Evolutionary conservation across 2,888 invertebrate genomes (phyloP), one percentile per base, ranked within the genome.

Genomic region (Eristalis tenax): DNA sequence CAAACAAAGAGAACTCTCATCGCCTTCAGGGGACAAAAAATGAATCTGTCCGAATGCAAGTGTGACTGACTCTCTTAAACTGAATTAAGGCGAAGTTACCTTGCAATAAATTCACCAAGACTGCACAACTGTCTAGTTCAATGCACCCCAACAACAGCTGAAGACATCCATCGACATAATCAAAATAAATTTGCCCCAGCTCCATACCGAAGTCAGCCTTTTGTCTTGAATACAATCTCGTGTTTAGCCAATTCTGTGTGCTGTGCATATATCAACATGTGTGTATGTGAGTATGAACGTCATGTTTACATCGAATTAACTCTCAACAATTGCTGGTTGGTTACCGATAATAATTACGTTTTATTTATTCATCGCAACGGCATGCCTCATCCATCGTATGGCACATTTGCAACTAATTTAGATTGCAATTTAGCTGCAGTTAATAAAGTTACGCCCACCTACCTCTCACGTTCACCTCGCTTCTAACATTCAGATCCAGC

Each of bases 381-480:
- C 50, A 50, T 50, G 50, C 50, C 50, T 71, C 35, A 50, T 26
- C 63, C 50, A 13, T 40, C 23, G 74, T 57, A 70, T 74, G 64
- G 86, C 75, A 83, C 75, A 86, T 83, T 86, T 86, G 83, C 83
- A 86, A 86, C 83, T 86, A 83, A 86, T 86, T 86, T 83, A 83
- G 86, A 83, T 86, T 86, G 66, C 61, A 78, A 86, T 86, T 83
- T 83, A 79, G 61, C 75, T 75, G 59, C 40, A 83, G 78, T 86
- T 83, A 86, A 86, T 86, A 65, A 78, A 83, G 86, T 86, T 79
- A 86, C 86, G 86, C 86, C 86, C 78, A 63, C 65, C 71, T 76
- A 26, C 26, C 59, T 18, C 26, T 23, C 59, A 5, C 59, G 26
- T 59, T 26, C 59, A 13, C 66, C 50, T 56, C 61, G 43, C 43